phyloP scores from a whole-genome alignment of 2,113 vertebrate genomes.

The Chaetodon trifascialis region DNA sequence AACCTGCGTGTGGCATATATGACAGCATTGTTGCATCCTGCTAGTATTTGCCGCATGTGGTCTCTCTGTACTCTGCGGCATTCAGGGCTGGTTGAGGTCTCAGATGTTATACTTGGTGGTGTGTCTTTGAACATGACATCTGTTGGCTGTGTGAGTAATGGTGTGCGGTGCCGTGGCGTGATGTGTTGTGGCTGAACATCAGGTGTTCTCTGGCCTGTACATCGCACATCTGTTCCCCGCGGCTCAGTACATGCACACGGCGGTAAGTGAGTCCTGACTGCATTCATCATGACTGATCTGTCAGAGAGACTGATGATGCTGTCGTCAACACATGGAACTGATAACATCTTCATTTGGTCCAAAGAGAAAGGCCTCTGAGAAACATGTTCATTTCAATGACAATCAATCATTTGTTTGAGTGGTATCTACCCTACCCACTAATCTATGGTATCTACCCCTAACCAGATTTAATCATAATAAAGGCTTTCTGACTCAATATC shows the following conservation, averaged over 20 bases:
- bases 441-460: background rate
- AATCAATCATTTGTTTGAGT: constrained; percentile 6
- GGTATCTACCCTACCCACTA: background rate
- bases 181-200: constrained; percentile 56
- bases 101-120: constrained; percentile 58
- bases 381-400: background rate
- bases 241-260: constrained; percentile 21
- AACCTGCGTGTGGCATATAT: constrained; percentile 61
- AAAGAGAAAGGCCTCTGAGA: background rate
- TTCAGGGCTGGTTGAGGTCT: constrained; percentile 48
- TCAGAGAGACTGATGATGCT: constrained; percentile 42
- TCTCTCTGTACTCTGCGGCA: constrained; percentile 66
- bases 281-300: constrained; percentile 47
- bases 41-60: constrained; percentile 60
- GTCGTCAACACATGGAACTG: constrained; percentile 41
- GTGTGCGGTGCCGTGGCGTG: constrained; percentile 44
- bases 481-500: constrained; percentile 18
- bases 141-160: constrained; percentile 74
- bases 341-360: constrained; percentile 24
- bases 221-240: constrained; percentile 64
- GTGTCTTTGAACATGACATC: constrained; percentile 79
- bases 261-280: constrained; percentile 37
- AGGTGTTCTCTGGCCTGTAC: constrained; percentile 59
- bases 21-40: constrained; percentile 70
- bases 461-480: constrained; percentile 20